Base-by-base conservation (phyloP, 2,113 vertebrate genomes). In the Micronycteris hirsuta region DNA sequence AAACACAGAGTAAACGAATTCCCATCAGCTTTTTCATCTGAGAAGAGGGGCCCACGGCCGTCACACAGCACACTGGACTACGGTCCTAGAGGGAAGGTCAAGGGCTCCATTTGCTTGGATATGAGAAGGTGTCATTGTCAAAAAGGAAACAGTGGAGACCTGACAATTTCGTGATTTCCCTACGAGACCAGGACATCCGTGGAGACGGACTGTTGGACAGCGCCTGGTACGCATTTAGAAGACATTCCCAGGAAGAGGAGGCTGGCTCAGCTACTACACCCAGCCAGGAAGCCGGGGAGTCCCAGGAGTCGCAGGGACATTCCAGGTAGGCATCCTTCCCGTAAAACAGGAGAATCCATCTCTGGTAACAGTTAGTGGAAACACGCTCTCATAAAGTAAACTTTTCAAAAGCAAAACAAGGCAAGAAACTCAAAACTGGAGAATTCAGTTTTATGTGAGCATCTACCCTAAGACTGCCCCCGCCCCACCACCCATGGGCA, bases 131-230 rank as follows among this genome's bases (percentile, higher is more conserved):
- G 84, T 89, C 41, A 41, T 26, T 77, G 73, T 73, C 89, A 74
- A 86, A 94, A 95, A 86, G 78, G 74, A 95, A 83, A 93, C 43
- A 78, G 74, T 63, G 4, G 14, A 92, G 58, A 4, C 24, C 73
- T 68, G 73, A 38, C 47, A 80, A 26, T 84, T 78, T 41, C 73
- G 1, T 76, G 36, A 70, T 84, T 95, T 95, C 16, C 63, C 85
- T 70, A 2, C 7, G 76, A 94, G 76, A 87, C 56, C n/a, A 89
- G 47, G 31, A 92, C 94, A 87, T 76, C 70, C 47, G n/a, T 38
- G 86, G 56, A 41, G 63, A 87, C 10, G 43, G 11, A 65, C 28
- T 43, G n/a, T 86, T 92, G 85, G 58, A n/a, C 33, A 83, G 43
- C 33, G 86, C 74, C 82, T 92, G 70, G 17, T 24, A 54, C 15